Base-by-base conservation (phyloP, 2,113 vertebrate genomes). In the Hemicordylus capensis region DNA sequence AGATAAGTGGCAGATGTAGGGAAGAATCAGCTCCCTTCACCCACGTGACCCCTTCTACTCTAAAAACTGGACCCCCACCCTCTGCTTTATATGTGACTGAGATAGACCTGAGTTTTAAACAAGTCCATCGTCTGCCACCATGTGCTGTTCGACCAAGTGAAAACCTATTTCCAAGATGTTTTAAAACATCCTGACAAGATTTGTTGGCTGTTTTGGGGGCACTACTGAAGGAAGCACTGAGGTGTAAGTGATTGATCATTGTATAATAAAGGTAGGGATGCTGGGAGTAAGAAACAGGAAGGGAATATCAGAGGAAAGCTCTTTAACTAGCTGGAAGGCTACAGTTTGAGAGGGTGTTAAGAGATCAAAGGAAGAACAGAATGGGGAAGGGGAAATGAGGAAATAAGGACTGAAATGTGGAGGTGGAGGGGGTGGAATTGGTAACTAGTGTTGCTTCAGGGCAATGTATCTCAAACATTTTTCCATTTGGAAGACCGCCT, bases 281-380 rank as follows among this genome's bases (percentile, higher is more conserved):
- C 4, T 70, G 46, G 46, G 56, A 73, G 44, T 24, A 67, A 72
- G 58, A 86, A 42, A 80, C 67, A 73, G 56, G 59, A 84, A 74
- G 34, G 58, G 69, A 64, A 63, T 74, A 73, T 54, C 73, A 51
- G 58, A 86, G 76, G 67, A 37, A 73, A 37, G 34, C 34, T 56
- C 74, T 76, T 66, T 69, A 56, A 67, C 51, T 77, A 42, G 63
- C 48, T 39, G 46, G 28, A 56, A 69, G 58, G 69, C 34, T 63
- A 59, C 44, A 78, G 70, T 73, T 73, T 80, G 76, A 63, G 77
- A 74, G 11, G 20, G 42, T 64, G 84, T 80, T 63, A 74, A 73
- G 77, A 74, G 84, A 80, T 80, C 84, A 86, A 86, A 86, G 69
- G 58, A 48, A 74, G 26, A 80, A 73, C 11, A 56, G 67, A 73